Evolutionary conservation across 2,113 vertebrate species (phyloP), one percentile per base, ranked within the genome.

Genomic region (Malaclemys terrapin): DNA sequence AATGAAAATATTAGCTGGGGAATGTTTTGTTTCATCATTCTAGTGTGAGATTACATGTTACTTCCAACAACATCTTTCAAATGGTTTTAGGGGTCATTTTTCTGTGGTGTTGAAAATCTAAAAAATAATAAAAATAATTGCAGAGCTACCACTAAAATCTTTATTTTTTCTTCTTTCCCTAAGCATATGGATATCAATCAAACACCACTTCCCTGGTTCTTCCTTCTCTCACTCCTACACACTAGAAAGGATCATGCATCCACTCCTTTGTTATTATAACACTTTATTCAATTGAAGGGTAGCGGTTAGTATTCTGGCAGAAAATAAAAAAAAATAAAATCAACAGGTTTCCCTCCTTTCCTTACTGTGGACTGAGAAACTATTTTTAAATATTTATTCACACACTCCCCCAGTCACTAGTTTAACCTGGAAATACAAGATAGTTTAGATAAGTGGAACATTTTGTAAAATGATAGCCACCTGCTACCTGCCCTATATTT

Each of bases 391-490:
- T 45, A 93, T 81, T 89, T 79, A 6, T 85, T 75, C 31, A 20
- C 72, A 10, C 69, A 69, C 87, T 89, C 84, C 17, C 27, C 31
- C 57, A 86, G n/a, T 42, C 72, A 5, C 16, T 3, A 80, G 16
- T 6, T 2, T 86, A 92, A 91, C 31, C 42, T 29, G 56, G 93
- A 53, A 93, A 96, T 81, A 65, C 14, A 89, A 50, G 89, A 78
- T 56, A 45, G 17, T 85, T 91, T 87, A 85, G 76, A 93, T 72
- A 94, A 95, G 93, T 78, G 0, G 12, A 95, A 89, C 1, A 3
- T 93, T 96, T 97, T 93, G 56, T 87, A 81, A 97, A 96, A 96
- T 88, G 80, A 92, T 2, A 97, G 78, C 84, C 93, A 93, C 93
- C 49, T 93, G 72, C 8, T 80, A 84, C 47, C 90, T 91, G n/a